These are phyloP conservation scores for Sylvia borin DNA, from an alignment of 2,797 vertebrate genomes.

Conservation along the genomic window DNA sequence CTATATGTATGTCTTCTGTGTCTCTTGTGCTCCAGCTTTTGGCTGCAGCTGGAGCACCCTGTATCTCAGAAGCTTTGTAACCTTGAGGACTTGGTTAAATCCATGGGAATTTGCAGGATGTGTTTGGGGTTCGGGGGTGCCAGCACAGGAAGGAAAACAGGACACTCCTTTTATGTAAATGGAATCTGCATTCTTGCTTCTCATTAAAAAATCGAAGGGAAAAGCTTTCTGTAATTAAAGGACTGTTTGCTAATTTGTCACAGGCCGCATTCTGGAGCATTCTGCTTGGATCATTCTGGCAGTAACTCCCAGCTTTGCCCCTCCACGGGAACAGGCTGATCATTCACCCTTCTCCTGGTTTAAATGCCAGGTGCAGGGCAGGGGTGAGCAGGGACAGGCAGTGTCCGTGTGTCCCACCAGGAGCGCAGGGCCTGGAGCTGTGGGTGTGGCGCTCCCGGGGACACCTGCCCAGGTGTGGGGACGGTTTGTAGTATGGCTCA, in stretches of 20 bases:
- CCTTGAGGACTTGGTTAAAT: background rate
- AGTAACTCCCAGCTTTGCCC: background rate
- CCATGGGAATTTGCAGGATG: background rate
- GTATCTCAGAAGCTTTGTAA: background rate
- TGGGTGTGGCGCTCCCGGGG: background rate
- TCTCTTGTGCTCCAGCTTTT: background rate
- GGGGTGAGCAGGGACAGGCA: background rate
- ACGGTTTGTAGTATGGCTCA: background rate
- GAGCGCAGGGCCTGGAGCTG: background rate
- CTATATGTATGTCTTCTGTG: background rate
- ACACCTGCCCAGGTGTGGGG: rapidly evolving
- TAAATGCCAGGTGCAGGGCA: background rate
- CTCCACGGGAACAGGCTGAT: background rate
- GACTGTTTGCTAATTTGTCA: background rate
- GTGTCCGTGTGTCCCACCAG: background rate
- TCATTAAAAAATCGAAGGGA: background rate
- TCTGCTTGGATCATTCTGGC: background rate
- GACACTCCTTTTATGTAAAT: background rate
- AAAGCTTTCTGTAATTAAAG: background rate
- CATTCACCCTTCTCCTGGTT: too few relatives aligned
- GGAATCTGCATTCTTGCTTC: background rate
- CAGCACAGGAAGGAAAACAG: background rate
- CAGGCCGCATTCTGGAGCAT: background rate
- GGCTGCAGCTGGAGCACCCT: background rate
- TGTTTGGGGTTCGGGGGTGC: background rate